Percentiles rank a stretch among this genome's conserved stretches.
These are phyloP conservation scores for Drosophila koepferae DNA, from an alignment of 2,888 invertebrate species.

Conservation along the genomic window DNA sequence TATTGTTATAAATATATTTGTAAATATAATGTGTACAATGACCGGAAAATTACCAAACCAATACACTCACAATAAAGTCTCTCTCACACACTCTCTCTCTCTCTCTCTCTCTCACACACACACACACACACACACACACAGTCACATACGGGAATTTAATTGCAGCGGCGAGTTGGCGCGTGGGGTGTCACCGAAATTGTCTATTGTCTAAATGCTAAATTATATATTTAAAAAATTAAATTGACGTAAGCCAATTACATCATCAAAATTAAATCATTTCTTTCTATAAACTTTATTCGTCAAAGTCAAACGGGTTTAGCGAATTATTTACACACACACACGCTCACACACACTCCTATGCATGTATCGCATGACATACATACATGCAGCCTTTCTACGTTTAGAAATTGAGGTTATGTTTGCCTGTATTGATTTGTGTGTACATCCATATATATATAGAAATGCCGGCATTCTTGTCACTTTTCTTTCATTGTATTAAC, in stretches of 20 bases:
- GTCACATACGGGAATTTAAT: conserved; percentile 11
- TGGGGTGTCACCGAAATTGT: conserved; percentile 8
- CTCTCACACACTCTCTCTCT: no score
- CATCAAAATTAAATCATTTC: conserved; percentile 58
- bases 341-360: conserved; percentile 7
- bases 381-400: conserved; percentile 25
- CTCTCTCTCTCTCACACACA: neutral
- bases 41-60: conserved; percentile 54
- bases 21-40: conserved; percentile 30
- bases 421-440: conserved; percentile 57
- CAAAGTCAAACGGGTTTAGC: conserved; percentile 72
- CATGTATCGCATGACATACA: conserved; percentile 10
- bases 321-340: conserved; percentile 44
- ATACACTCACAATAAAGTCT: neutral
- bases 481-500: conserved; percentile 6
- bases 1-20: conserved; percentile 3
- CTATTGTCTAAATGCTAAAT: conserved; percentile 29
- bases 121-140: neutral
- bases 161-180: conserved; percentile 26
- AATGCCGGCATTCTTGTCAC: conserved; percentile 62
- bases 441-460: conserved; percentile 14
- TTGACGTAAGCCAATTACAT: conserved; percentile 68
- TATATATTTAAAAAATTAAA: conserved; percentile 32
- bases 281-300: conserved; percentile 53
- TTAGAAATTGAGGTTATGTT: conserved; percentile 56